These are phyloP conservation scores for Gerris buenoi DNA, from an alignment of 1,140 invertebrate species.

Conservation along the genomic window DNA sequence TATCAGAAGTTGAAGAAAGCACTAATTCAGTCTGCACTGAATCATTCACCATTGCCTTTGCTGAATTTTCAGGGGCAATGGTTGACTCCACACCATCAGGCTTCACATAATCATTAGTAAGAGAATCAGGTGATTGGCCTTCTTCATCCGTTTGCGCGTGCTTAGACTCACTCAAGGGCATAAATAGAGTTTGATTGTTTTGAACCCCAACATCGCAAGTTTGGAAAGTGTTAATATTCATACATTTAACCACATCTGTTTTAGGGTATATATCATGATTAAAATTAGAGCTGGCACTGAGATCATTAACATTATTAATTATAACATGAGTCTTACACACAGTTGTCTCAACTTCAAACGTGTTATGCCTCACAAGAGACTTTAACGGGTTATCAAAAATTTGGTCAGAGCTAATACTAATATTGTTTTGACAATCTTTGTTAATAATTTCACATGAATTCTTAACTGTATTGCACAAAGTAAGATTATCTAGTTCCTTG, in stretches of 20 bases:
- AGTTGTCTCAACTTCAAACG: background rate
- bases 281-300: background rate
- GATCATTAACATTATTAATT: background rate
- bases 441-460: background rate
- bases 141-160: constrained; percentile 23
- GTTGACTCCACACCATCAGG: background rate
- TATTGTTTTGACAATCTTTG: background rate
- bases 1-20: background rate
- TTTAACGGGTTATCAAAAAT: background rate
- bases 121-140: constrained; percentile 22
- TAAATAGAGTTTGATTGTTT: constrained; percentile 2
- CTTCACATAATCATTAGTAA: constrained; percentile 19
- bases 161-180: background rate
- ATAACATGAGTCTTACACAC: background rate
- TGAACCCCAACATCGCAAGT: background rate
- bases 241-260: background rate
- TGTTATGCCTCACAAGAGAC: background rate
- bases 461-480: background rate
- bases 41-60: background rate
- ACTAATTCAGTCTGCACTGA: background rate
- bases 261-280: background rate
- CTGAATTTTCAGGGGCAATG: no score
- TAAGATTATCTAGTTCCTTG: background rate
- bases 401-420: background rate
- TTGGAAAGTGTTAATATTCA: background rate